These are phyloP conservation scores for Epinotia nisella DNA, from an alignment of 2,888 invertebrate genomes.

Conservation along the genomic window DNA sequence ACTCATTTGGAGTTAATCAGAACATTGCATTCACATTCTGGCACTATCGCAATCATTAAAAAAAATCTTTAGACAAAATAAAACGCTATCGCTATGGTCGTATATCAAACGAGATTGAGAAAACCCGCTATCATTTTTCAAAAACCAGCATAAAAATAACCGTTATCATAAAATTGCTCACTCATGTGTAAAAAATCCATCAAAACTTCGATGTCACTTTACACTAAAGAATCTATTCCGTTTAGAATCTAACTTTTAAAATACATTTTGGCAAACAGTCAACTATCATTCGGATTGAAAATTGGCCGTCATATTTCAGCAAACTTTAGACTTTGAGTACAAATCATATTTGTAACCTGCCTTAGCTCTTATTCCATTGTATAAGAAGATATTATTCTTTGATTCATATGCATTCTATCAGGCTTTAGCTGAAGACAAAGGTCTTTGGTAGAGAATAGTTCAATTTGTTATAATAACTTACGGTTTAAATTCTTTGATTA, in stretches of 20 bases:
- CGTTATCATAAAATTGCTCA: background rate
- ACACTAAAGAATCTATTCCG: conserved; percentile 12
- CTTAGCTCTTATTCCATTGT: background rate
- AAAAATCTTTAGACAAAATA: background rate
- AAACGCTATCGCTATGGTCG: background rate
- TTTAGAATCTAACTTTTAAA: conserved; percentile 28
- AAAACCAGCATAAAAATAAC: background rate
- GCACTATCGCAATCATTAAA: background rate
- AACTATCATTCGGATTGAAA: conserved; percentile 34
- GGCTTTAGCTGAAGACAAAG: conserved; percentile 13
- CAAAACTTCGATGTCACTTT: conserved; percentile 7
- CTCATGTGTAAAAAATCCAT: background rate
- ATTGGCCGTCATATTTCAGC: conserved; percentile 33
- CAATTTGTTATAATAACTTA: conserved; percentile 17
- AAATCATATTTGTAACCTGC: background rate
- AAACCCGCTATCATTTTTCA: too few relatives aligned
- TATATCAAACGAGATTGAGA: background rate
- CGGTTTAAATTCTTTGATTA: conserved; percentile 2
- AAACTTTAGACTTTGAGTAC: conserved; percentile 26
- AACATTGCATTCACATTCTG: background rate
- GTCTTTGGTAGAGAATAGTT: conserved; percentile 6
- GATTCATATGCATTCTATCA: conserved; percentile 9
- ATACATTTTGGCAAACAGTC: conserved; percentile 38
- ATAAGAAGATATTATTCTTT: conserved; percentile 1
- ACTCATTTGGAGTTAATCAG: too few relatives aligned